phyloP scores from a whole-genome alignment of 2,797 vertebrate species.

The Ataeniobius toweri region DNA sequence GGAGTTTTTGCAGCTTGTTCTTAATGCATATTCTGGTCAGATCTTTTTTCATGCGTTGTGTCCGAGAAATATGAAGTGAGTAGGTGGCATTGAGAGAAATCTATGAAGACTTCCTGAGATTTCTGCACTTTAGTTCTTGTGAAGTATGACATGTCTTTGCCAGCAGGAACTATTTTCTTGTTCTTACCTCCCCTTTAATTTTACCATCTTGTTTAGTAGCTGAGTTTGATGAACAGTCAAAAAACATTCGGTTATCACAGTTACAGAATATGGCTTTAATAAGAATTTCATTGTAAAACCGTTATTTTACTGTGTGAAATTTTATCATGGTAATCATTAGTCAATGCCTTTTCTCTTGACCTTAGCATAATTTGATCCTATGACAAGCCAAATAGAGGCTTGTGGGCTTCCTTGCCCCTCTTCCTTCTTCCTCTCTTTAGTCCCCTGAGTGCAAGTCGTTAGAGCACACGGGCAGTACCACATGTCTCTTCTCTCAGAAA shows the following conservation, averaged over 20 bases:
- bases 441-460: conserved; percentile 23
- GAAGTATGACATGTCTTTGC: not conserved
- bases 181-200: not conserved
- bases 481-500: conserved; percentile 31
- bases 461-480: conserved; percentile 35
- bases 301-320: not conserved
- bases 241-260: not conserved
- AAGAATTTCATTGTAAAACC: not conserved
- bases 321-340: not conserved
- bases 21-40: too few relatives aligned
- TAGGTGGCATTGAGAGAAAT: too few relatives aligned
- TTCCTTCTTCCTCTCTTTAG: not conserved
- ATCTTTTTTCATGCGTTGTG: too few relatives aligned
- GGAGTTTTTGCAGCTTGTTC: too few relatives aligned
- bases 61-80: too few relatives aligned
- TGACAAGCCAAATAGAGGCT: not conserved
- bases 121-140: not conserved
- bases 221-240: not conserved
- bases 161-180: not conserved
- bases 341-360: not conserved
- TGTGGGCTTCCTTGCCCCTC: not conserved
- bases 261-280: not conserved
- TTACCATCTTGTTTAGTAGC: too few relatives aligned
- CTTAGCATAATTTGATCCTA: not conserved
- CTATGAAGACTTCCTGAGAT: too few relatives aligned